A percentile compares a stretch with the other conserved stretches of the same genome.
Conservation (phyloP, 2,113 vertebrate species). For the Thunnus maccoyii region DNA sequence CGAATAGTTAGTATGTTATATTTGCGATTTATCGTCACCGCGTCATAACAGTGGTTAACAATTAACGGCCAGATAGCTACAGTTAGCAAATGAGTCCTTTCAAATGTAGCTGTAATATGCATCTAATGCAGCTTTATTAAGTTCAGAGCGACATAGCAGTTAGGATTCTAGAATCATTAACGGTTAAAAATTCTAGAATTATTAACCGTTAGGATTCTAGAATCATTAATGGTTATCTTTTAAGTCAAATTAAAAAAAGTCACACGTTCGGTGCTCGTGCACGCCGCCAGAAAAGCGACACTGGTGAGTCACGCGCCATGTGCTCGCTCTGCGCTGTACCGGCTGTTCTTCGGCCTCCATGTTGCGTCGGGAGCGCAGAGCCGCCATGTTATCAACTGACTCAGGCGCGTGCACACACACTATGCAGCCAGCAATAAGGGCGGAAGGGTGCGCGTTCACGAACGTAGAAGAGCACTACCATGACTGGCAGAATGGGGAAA, state of each 20-base stretch:
- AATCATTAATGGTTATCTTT: too few relatives aligned
- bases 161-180: too few relatives aligned
- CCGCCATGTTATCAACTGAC: constrained; percentile 82
- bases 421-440: not conserved
- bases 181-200: too few relatives aligned
- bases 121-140: accelerated
- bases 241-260: too few relatives aligned
- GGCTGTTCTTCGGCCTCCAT: constrained; percentile 75
- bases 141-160: not conserved
- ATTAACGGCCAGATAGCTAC: not conserved
- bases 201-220: too few relatives aligned
- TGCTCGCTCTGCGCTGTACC: constrained; percentile 34
- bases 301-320: constrained; percentile 57
- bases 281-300: not conserved
- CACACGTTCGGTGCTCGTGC: not conserved
- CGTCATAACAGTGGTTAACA: not conserved
- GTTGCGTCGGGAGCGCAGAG: constrained; percentile 70
- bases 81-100: too few relatives aligned
- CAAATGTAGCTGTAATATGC: too few relatives aligned
- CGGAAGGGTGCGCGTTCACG: constrained; percentile 60
- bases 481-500: constrained; percentile 64
- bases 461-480: constrained; percentile 13
- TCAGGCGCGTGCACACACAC: constrained; percentile 35
- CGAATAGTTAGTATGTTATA: too few relatives aligned
- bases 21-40: not conserved